Conservation (phyloP, 2,888 invertebrate genomes). For the Abrostola tripartita region DNA sequence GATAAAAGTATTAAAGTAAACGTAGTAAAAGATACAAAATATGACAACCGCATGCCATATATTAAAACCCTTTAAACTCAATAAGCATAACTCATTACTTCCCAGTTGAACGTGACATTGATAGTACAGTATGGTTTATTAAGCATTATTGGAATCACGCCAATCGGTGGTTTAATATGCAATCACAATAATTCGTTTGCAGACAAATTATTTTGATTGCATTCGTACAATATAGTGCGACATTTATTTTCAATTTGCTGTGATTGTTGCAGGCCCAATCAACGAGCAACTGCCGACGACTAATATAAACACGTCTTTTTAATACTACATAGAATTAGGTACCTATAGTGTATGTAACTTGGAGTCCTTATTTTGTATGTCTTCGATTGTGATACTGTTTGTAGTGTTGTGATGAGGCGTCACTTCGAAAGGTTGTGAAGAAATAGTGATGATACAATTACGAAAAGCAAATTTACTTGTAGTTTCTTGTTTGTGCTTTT, state of each 20-base stretch:
- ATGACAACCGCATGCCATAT: slow-evolving; percentile 1
- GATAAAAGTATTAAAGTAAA: neutral
- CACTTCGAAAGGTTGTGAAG: no score
- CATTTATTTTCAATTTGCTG: slow-evolving; percentile 46
- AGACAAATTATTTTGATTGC: slow-evolving; percentile 53
- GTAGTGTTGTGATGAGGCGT: no score
- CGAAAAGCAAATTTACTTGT: no score
- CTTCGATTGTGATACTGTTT: no score
- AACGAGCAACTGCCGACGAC: slow-evolving; percentile 21
- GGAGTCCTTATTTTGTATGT: no score
- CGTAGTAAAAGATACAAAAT: neutral
- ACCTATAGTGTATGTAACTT: neutral
- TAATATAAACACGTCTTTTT: neutral
- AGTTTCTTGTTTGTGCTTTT: no score
- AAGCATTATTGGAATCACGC: slow-evolving; percentile 60
- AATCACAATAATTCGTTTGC: slow-evolving; percentile 65
- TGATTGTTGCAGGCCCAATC: slow-evolving; percentile 51
- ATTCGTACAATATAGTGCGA: slow-evolving; percentile 31
- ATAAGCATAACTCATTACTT: slow-evolving; percentile 45
- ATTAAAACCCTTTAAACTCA: slow-evolving; percentile 23
- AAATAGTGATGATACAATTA: no score
- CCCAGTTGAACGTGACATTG: slow-evolving; percentile 53
- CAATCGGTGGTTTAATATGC: slow-evolving; percentile 63
- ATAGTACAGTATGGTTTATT: slow-evolving; percentile 60
- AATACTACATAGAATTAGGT: neutral